Conservation (phyloP, 2,888 invertebrate genomes). For the Busseola fusca region DNA sequence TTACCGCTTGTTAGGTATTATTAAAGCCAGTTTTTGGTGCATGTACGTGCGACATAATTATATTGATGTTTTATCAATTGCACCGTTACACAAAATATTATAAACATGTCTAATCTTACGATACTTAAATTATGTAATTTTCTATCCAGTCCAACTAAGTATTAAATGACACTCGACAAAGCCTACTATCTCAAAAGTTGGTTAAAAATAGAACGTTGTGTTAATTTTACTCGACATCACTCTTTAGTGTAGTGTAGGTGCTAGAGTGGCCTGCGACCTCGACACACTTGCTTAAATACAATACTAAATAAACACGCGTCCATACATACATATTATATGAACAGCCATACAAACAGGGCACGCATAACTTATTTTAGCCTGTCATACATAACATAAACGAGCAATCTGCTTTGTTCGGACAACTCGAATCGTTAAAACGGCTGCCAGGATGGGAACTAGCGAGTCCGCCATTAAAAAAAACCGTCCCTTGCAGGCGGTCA, state of each 20-base stretch:
- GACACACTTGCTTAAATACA: constrained; percentile 72
- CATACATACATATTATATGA: constrained; percentile 31
- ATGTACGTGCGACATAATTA: background rate
- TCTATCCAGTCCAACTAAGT: constrained; percentile 8
- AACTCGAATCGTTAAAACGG: constrained; percentile 76
- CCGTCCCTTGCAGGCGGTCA: constrained; percentile 86
- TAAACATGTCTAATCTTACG: too few species aligned
- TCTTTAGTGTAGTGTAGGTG: constrained; percentile 62
- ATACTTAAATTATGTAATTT: background rate
- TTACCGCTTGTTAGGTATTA: background rate
- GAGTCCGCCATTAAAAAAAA: constrained; percentile 84
- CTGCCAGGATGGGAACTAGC: constrained; percentile 80
- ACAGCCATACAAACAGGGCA: constrained; percentile 25
- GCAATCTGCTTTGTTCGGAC: constrained; percentile 71
- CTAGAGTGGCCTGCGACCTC: constrained; percentile 73
- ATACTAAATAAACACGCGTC: constrained; percentile 58
- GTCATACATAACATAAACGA: constrained; percentile 56
- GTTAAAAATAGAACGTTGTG: constrained; percentile 44
- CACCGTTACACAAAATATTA: background rate
- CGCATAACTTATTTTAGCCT: constrained; percentile 55
- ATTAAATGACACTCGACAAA: background rate
- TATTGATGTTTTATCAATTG: background rate
- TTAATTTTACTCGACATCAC: constrained; percentile 59
- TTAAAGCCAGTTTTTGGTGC: background rate
- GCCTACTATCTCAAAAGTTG: constrained; percentile 20